Percentiles rank a stretch among this genome's conserved stretches.
Conservation (phyloP, 2,797 vertebrate species). For the Monodelphis domestica region DNA sequence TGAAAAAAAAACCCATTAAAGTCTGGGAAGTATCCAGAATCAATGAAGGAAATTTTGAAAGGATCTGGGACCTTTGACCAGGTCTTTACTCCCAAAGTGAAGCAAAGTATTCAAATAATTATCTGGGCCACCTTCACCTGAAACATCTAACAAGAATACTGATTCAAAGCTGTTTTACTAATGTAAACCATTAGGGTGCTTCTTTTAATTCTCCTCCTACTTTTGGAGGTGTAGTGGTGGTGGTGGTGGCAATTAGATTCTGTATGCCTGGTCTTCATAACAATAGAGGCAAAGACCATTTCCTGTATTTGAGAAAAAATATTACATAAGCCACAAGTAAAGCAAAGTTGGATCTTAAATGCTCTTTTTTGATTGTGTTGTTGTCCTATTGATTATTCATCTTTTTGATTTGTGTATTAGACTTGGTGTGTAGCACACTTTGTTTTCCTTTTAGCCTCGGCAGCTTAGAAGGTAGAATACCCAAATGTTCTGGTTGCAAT, state of each 20-base stretch:
- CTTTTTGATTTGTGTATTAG: conserved; percentile 45
- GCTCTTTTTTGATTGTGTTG: conserved; percentile 48
- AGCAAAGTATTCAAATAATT: neutral
- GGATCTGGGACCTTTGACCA: neutral
- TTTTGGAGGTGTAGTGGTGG: neutral
- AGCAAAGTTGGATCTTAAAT: neutral
- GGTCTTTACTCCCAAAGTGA: neutral
- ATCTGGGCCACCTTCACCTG: neutral
- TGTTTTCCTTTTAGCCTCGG: conserved; percentile 61
- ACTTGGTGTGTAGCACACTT: conserved; percentile 33
- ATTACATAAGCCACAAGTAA: neutral
- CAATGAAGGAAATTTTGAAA: neutral
- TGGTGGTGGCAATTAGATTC: neutral
- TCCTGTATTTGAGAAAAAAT: neutral
- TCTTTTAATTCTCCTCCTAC: neutral
- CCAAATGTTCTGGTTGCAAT: conserved; percentile 65
- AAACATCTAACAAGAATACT: neutral
- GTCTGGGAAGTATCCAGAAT: neutral
- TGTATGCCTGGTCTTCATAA: neutral
- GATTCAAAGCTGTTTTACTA: neutral
- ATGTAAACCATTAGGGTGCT: neutral
- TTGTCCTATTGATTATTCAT: neutral
- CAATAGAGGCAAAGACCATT: neutral
- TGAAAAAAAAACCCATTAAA: neutral
- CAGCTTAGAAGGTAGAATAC: conserved; percentile 72